These are phyloP conservation scores for Notospermus geniculatus DNA, from an alignment of 1,140 invertebrate genomes.

Conservation along the genomic window DNA sequence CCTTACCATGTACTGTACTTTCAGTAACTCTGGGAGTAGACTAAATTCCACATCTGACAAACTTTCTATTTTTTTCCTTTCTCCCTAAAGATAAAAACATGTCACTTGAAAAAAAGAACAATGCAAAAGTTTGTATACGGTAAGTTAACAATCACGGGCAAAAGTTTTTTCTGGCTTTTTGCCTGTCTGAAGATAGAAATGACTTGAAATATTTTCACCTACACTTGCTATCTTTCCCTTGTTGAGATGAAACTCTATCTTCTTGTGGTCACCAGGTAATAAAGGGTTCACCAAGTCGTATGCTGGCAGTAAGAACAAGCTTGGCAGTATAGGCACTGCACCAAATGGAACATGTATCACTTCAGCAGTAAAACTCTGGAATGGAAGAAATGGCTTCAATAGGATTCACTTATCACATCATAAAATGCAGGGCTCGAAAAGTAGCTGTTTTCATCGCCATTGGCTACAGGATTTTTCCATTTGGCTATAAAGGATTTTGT, in stretches of 20 bases:
- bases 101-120: no score
- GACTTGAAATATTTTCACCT: constrained; percentile 8
- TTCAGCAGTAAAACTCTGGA: constrained; percentile 60
- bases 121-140: no score
- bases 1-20: constrained; percentile 31
- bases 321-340: constrained; percentile 60
- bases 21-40: constrained; percentile 28
- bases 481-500: no score
- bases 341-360: constrained; percentile 66
- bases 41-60: constrained; percentile 30
- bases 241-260: constrained; percentile 32
- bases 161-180: no score
- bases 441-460: no score
- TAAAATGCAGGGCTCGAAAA: no score
- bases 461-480: no score
- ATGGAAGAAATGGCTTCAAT: constrained; percentile 22
- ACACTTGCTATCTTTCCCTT: constrained; percentile 15
- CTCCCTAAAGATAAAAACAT: no score
- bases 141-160: no score
- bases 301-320: constrained; percentile 66
- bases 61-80: constrained; percentile 27
- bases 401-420: no score
- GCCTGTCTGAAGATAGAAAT: no score
- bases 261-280: constrained; percentile 45
- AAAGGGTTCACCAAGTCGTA: constrained; percentile 64